phyloP scores from a whole-genome alignment of 2,113 vertebrate species.

The Anolis carolinensis region DNA sequence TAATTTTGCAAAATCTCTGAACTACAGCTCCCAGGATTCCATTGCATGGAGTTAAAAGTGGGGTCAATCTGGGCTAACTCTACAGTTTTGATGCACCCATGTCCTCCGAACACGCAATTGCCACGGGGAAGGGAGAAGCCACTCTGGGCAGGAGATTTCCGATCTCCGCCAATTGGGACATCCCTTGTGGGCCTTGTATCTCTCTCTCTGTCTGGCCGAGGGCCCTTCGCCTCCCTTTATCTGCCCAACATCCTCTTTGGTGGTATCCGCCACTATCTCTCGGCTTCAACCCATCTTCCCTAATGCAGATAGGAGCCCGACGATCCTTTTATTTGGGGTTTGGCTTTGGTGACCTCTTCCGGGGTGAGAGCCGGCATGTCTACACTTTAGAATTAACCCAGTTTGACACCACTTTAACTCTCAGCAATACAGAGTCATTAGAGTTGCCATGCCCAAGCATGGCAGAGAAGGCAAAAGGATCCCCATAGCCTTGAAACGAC shows the following conservation, averaged over 20 bases:
- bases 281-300: neutral
- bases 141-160: slow-evolving; percentile 3
- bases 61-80: too few species aligned
- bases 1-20: too few species aligned
- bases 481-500: too few species aligned
- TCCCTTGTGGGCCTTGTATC: slow-evolving; percentile 17
- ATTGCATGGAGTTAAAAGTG: too few species aligned
- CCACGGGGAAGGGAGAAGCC: neutral
- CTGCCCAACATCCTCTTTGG: slow-evolving; percentile 41
- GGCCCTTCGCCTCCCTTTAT: slow-evolving; percentile 9
- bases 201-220: slow-evolving; percentile 3
- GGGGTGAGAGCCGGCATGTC: neutral
- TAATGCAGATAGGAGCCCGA: neutral
- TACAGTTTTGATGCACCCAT: too few species aligned
- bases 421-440: too few species aligned
- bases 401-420: too few species aligned
- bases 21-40: too few species aligned
- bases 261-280: slow-evolving; percentile 22
- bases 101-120: neutral
- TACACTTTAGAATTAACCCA: too few species aligned
- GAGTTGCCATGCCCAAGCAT: too few species aligned
- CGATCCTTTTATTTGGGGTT: neutral
- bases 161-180: neutral
- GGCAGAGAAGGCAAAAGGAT: too few species aligned
- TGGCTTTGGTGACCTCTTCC: neutral